Conservation (phyloP, 2,888 invertebrate species). For the Vesta saturnalis region DNA sequence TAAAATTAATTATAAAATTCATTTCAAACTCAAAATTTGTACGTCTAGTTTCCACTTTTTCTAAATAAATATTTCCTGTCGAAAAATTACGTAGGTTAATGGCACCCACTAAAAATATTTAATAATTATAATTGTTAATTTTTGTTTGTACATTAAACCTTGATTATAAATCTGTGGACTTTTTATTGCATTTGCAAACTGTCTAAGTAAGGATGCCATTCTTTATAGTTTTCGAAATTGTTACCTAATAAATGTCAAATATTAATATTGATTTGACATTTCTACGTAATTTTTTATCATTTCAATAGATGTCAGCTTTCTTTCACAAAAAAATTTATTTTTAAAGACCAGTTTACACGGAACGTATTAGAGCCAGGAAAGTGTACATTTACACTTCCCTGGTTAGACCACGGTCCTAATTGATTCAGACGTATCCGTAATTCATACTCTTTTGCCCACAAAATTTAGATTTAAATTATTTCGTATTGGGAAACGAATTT, state of each 20-base stretch:
- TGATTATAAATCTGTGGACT: conserved; percentile 41
- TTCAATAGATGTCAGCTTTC: too few relatives aligned
- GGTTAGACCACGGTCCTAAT: too few relatives aligned
- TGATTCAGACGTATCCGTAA: too few relatives aligned
- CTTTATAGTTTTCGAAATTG: conserved; percentile 18
- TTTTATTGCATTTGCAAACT: conserved; percentile 41
- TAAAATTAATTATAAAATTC: conserved; percentile 9
- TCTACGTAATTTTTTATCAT: too few relatives aligned
- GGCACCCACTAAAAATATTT: conserved; percentile 24
- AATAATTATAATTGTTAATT: background rate
- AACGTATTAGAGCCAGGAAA: too few relatives aligned
- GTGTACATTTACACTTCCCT: too few relatives aligned
- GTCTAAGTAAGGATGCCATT: conserved; percentile 51
- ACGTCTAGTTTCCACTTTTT: conserved; percentile 53
- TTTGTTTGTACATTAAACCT: conserved; percentile 35
- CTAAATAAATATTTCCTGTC: conserved; percentile 36
- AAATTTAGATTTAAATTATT: too few relatives aligned
- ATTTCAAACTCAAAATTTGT: conserved; percentile 35
- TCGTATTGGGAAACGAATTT: too few relatives aligned
- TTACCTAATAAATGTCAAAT: conserved; percentile 23
- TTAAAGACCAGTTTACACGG: too few relatives aligned
- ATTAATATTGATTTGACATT: background rate
- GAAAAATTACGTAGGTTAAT: conserved; percentile 42
- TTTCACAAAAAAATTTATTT: too few relatives aligned
- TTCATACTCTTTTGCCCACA: too few relatives aligned